Base-by-base conservation (phyloP, 2,797 vertebrate genomes). In the Platalea minor region DNA sequence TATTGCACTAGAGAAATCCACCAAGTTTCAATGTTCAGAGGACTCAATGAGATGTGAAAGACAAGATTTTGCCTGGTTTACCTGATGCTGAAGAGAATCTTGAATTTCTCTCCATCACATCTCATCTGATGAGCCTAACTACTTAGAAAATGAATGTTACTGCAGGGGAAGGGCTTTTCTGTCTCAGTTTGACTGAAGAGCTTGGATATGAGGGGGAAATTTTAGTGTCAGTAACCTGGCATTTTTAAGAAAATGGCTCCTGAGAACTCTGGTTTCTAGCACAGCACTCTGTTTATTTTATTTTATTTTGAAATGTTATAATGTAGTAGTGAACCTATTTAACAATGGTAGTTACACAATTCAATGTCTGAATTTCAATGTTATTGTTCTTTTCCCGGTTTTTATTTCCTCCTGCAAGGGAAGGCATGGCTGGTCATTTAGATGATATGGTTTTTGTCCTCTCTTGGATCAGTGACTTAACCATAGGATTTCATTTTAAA, bases 401-500 rank as follows among this genome's bases (percentile, higher is more conserved):
- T 94, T 81, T 69, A 43, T 75, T 91, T 90, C 19, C 15, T 46
- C 26, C 23, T 92, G 28, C 25, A 82, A 85, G 6, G 48, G 16
- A 65, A 46, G 14, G 28, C 29, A 91, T 16, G 19, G 3, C 63
- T 92, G 64, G 20, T 61, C 13, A 9, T 92, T 84, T 43, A 46
- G 13, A 11, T 26, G 4, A 14, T 50, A 41, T 1, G n/a, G 2
- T 1, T 82, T 90, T 91, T 79, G 53, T 75, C 50, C 69, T 86
- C 41, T 81, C 28, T 61, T 92, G 63, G 26, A 67, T 95, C 45
- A 48, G 26, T 88, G 51, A 39, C 5, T 54, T 63, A 59, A 69
- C 57, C 41, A 61, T 9, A 88, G 33, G 11, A 85, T 72, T 81
- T 90, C 4, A 75, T 94, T 95, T 94, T 92, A 74, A 97, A 90